phyloP scores from a whole-genome alignment of 2,797 vertebrate genomes.

The Bradypodion pumilum region DNA sequence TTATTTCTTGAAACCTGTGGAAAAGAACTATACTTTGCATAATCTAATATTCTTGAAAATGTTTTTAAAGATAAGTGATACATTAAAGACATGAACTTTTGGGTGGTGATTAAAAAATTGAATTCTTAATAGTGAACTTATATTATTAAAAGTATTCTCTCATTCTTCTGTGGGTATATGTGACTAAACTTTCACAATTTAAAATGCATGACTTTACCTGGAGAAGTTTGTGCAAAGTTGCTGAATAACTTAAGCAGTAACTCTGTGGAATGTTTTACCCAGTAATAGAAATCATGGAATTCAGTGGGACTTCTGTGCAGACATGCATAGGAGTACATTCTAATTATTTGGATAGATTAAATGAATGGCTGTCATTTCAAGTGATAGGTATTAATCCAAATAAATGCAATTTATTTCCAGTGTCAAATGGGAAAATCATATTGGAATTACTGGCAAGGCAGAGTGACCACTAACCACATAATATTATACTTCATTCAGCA shows the following conservation, averaged over 20 bases:
- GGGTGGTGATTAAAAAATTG: constrained; percentile 14
- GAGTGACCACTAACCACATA: neutral
- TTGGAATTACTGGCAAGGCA: neutral
- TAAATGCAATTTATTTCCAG: neutral
- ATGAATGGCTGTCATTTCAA: neutral
- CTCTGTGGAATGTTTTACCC: neutral
- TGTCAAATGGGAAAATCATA: neutral
- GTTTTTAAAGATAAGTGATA: neutral
- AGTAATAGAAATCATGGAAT: neutral
- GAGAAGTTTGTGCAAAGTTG: neutral
- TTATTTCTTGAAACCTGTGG: neutral
- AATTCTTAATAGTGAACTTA: constrained; percentile 11
- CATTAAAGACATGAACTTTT: neutral
- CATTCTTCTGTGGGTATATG: neutral
- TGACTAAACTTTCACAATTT: neutral
- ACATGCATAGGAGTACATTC: neutral
- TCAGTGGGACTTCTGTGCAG: neutral
- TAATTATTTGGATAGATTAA: neutral
- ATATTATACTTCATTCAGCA: neutral
- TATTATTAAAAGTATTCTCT: constrained; percentile 3
- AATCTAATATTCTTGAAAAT: neutral
- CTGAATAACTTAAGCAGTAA: neutral
- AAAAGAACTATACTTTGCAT: neutral
- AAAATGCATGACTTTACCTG: neutral
- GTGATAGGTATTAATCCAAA: neutral